Base-by-base conservation (phyloP, 2,797 vertebrate genomes). In the Brotula barbata region DNA sequence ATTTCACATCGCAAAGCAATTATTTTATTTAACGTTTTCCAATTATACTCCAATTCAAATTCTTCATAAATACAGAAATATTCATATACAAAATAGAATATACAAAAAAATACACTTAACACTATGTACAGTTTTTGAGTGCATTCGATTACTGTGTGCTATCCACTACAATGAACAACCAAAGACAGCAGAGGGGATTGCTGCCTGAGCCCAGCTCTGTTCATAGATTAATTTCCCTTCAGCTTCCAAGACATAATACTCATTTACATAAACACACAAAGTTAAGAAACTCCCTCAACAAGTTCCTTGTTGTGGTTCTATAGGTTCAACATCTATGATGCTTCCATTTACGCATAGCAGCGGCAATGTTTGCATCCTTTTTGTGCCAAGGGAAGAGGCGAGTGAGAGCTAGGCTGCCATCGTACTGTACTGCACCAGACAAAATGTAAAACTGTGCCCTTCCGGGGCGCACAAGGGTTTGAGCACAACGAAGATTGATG, bases 261-360 rank as follows among this genome's bases (percentile, higher is more conserved):
- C 13, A 20, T 40, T 16, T 28, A 7, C 25, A n/a, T n/a, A 15
- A 45, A 43, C 15, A 33, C 52, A 39, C 40, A 48, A 63, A n/a
- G 21, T 34, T 17, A 23, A 41, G 7, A 56, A 40, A 43, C 41
- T 40, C 20, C 6, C 37, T 23, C 34, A 37, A 42, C 10, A 11
- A 53, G 49, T 53, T 8, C 2, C 46, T 49, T 11, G 20, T 25
- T 23, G 28, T 46, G 12, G 56, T 7, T 47, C 20, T 21, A 5
- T 37, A 21, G 14, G n/a, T 48, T 92, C 75, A 92, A 66, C 94
- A 96, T 83, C 91, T 92, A 73, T 94, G 91, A 36, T 93, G 91
- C 65, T 92, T 95, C 94, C 94, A 94, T 68, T 93, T 96, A 52
- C 93, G 91, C 2, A 87, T 89, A 16, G 93, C 94, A 21, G 90